Percentiles rank a stretch among this genome's conserved stretches.
Conservation (phyloP, 2,797 vertebrate species). For the Capromys pilorides region DNA sequence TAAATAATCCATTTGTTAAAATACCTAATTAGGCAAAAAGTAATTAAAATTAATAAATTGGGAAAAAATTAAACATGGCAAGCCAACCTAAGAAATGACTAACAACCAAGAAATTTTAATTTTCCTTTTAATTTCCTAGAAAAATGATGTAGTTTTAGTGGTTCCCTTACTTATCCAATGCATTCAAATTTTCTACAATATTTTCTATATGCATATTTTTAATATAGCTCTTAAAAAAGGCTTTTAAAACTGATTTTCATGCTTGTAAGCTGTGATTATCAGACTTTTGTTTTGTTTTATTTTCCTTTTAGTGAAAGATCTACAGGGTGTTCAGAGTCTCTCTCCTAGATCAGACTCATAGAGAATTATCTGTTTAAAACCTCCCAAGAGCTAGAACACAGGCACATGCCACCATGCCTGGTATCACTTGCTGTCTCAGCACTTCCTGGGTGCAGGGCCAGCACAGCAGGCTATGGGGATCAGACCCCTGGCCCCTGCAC, state of each 20-base stretch:
- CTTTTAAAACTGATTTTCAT: slow-evolving; percentile 2
- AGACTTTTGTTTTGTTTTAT: not conserved
- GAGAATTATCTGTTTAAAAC: too few relatives aligned
- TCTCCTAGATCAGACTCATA: too few relatives aligned
- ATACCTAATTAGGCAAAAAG: not conserved
- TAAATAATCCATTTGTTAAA: not conserved
- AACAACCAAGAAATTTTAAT: not conserved
- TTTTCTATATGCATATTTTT: not conserved
- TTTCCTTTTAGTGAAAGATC: too few relatives aligned
- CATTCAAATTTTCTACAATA: not conserved
- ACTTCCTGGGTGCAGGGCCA: too few relatives aligned
- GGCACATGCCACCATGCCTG: too few relatives aligned
- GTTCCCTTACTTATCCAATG: not conserved
- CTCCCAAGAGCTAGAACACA: too few relatives aligned
- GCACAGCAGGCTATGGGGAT: too few relatives aligned
- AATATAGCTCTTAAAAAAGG: not conserved
- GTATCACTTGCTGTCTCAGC: too few relatives aligned
- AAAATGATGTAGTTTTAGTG: not conserved
- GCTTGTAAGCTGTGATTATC: not conserved
- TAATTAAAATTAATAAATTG: slow-evolving; percentile 37
- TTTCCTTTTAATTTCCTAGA: not conserved
- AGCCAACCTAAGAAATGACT: not conserved
- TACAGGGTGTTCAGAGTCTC: too few relatives aligned
- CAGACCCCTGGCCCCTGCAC: too few relatives aligned
- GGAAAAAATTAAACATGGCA: not conserved